Percentiles rank a stretch among this genome's conserved stretches.
phyloP scores from a whole-genome alignment of 2,888 invertebrate genomes.

The Orthonychiurus folsomi region DNA sequence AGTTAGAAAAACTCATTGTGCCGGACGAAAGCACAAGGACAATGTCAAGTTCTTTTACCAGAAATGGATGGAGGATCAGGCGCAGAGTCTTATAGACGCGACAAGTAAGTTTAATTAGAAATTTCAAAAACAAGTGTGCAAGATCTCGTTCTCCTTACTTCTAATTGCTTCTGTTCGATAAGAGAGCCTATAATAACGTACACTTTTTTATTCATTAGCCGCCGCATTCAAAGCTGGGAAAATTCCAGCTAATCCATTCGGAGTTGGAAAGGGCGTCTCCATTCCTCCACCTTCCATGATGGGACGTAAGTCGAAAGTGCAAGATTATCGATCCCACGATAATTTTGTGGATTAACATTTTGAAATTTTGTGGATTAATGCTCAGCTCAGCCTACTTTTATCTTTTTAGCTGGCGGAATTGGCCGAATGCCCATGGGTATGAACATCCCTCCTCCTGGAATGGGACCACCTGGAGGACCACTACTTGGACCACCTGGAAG shows the following conservation, averaged over 20 bases:
- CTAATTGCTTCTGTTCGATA: too few species aligned
- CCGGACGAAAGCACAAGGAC: slow-evolving; percentile 97
- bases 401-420: not conserved
- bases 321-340: slow-evolving; percentile 23
- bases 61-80: slow-evolving; percentile 99
- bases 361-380: not conserved
- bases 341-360: not conserved
- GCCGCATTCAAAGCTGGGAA: slow-evolving; percentile 96
- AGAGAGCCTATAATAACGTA: too few species aligned
- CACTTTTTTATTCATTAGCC: too few species aligned
- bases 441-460: slow-evolving; percentile 42
- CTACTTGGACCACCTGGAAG: slow-evolving; percentile 40
- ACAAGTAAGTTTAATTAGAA: slow-evolving; percentile 50
- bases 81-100: slow-evolving; percentile 96
- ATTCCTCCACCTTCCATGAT: slow-evolving; percentile 62
- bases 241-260: slow-evolving; percentile 81
- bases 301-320: slow-evolving; percentile 32
- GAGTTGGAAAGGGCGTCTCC: slow-evolving; percentile 57
- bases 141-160: slow-evolving; percentile 7
- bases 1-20: slow-evolving; percentile 97
- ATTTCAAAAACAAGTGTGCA: not conserved
- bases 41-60: slow-evolving; percentile 99
- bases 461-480: slow-evolving; percentile 28
- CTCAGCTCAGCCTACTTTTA: not conserved
- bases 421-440: slow-evolving; percentile 27